phyloP scores from a whole-genome alignment of 2,113 vertebrate genomes.

The Vidua macroura region DNA sequence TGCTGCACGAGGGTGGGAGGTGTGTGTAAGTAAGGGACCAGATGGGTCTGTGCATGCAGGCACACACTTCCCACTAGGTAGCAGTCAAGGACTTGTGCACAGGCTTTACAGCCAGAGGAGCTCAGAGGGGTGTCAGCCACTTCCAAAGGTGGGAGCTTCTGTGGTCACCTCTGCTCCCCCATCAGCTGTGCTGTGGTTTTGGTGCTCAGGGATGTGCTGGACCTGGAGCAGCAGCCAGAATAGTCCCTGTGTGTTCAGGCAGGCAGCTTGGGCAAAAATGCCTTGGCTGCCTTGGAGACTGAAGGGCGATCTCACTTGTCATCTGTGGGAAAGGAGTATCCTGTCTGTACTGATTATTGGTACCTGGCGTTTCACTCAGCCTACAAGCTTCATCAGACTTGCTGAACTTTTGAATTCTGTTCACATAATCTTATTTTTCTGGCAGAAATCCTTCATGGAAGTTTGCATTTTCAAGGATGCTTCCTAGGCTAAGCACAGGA shows the following conservation, averaged over 20 bases:
- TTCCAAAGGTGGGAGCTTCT: not conserved
- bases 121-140: not conserved
- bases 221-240: not conserved
- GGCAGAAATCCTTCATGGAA: not conserved
- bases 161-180: accelerated
- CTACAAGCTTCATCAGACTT: not conserved
- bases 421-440: not conserved
- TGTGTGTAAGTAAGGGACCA: not conserved
- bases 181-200: accelerated
- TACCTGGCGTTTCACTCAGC: not conserved
- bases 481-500: not conserved
- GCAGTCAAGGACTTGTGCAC: constrained; percentile 15
- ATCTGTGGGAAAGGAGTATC: not conserved
- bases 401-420: not conserved
- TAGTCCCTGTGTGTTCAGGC: not conserved
- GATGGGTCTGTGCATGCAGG: not conserved
- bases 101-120: not conserved
- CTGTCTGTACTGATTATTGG: not conserved
- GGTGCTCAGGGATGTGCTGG: accelerated
- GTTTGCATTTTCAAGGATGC: not conserved
- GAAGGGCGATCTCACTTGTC: not conserved
- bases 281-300: not conserved
- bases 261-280: not conserved
- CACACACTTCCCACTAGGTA: constrained; percentile 43
- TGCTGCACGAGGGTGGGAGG: accelerated